Conservation (phyloP, 2,113 vertebrate genomes). For the Myanophis thanlyinensis region DNA sequence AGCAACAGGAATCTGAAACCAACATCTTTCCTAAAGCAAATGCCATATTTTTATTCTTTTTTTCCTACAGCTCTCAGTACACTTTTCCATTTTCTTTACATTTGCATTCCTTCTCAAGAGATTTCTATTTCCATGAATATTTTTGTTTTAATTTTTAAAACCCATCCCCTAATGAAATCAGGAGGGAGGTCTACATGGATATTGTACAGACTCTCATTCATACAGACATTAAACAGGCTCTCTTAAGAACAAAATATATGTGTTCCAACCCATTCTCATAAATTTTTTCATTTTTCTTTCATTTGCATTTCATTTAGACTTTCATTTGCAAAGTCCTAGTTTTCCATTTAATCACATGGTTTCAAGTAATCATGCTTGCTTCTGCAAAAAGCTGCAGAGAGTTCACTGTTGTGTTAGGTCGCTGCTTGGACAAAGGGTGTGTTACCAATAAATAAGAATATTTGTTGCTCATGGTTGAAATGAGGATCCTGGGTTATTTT, state of each 20-base stretch:
- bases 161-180: not conserved
- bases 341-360: not conserved
- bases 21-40: not conserved
- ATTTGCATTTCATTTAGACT: no score
- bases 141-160: not conserved
- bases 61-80: not conserved
- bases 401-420: not conserved
- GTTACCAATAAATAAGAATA: not conserved
- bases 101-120: not conserved
- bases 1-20: not conserved
- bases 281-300: no score
- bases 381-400: not conserved
- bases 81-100: not conserved
- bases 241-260: not conserved
- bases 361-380: not conserved
- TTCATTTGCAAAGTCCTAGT: not conserved
- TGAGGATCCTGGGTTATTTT: no score
- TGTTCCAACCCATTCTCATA: not conserved
- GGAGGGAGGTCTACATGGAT: not conserved
- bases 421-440: not conserved
- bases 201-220: not conserved
- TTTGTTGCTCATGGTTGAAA: no score
- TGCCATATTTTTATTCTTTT: not conserved
- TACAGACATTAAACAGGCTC: not conserved
- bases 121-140: not conserved